A percentile compares a stretch with the other conserved stretches of the same genome.
These are phyloP conservation scores for Cynocephalus volans DNA, from an alignment of 2,113 vertebrate genomes.

Conservation along the genomic window DNA sequence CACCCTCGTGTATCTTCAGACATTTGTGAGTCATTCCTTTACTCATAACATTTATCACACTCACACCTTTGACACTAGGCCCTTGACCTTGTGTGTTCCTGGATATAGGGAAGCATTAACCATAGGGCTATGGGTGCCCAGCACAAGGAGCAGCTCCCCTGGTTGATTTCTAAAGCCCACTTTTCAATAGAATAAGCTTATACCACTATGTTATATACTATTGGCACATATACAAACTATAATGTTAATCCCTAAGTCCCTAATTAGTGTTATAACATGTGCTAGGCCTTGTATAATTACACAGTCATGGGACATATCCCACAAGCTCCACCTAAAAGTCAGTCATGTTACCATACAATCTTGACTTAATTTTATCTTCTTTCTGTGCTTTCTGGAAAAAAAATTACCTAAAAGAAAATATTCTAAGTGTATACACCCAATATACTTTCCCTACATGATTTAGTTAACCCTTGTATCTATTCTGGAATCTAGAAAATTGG, in stretches of 20 bases:
- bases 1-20: neutral
- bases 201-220: neutral
- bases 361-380: neutral
- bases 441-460: conserved; percentile 38
- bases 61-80: neutral
- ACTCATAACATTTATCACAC: neutral
- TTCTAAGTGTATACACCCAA: neutral
- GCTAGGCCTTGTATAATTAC: neutral
- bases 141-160: neutral
- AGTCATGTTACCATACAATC: neutral
- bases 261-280: conserved; percentile 26
- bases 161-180: neutral
- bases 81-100: neutral
- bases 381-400: neutral
- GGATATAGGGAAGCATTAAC: neutral
- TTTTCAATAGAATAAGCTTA: neutral
- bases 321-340: neutral
- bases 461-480: conserved; percentile 31
- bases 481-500: conserved; percentile 46
- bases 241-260: neutral
- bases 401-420: neutral
- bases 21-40: conserved; percentile 33
- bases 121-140: neutral
- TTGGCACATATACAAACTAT: neutral
- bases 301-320: neutral